Conservation (phyloP, 2,888 invertebrate species). For the Tachina lurida region DNA sequence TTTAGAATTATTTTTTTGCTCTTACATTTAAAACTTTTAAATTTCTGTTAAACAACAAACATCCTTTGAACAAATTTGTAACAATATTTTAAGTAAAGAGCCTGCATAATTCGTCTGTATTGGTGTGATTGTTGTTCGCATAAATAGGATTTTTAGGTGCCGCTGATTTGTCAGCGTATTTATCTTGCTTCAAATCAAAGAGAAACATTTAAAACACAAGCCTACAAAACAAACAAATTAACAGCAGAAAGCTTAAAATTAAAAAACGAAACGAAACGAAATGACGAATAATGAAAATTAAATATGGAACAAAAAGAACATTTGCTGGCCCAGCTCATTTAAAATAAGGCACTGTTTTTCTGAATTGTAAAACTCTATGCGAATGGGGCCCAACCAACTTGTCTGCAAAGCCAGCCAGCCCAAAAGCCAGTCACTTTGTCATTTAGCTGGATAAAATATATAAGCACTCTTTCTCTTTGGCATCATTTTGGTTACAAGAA, state of each 20-base stretch:
- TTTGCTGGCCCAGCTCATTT: constrained; percentile 35
- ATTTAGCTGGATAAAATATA: constrained; percentile 21
- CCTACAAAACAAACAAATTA: constrained; percentile 42
- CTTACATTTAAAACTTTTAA: neutral
- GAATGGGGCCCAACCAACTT: constrained; percentile 1
- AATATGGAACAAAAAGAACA: constrained; percentile 64
- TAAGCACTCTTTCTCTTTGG: neutral
- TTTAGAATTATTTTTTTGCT: no score
- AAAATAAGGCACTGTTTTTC: constrained; percentile 26
- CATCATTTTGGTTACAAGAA: constrained; percentile 19
- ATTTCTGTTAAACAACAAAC: constrained; percentile 1
- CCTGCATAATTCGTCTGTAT: neutral
- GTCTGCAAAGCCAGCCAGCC: neutral
- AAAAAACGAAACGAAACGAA: constrained; percentile 39
- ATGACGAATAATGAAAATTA: constrained; percentile 68
- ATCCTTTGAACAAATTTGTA: constrained; percentile 35
- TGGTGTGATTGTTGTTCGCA: constrained; percentile 23
- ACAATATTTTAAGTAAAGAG: constrained; percentile 1
- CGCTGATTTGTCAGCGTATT: constrained; percentile 71
- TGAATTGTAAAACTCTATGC: constrained; percentile 4
- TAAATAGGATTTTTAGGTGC: constrained; percentile 57
- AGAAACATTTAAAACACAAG: constrained; percentile 58
- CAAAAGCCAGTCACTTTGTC: constrained; percentile 13
- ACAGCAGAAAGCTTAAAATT: constrained; percentile 17
- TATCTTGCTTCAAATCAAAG: constrained; percentile 65